Percentiles rank a stretch among this genome's conserved stretches.
These are phyloP conservation scores for Gobio gobio DNA, from an alignment of 2,113 vertebrate species.

Conservation along the genomic window DNA sequence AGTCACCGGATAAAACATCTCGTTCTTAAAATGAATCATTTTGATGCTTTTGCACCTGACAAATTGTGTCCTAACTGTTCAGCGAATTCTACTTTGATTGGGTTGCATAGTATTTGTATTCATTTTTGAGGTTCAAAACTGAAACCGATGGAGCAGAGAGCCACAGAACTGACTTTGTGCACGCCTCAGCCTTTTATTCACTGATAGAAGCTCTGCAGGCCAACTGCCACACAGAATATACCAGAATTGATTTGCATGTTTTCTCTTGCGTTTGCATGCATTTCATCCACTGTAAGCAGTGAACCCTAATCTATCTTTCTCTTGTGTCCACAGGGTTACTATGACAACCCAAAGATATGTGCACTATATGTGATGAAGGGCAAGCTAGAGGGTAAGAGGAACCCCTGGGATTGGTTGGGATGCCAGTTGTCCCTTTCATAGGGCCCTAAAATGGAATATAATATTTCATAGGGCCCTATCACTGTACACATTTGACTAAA, in stretches of 20 bases:
- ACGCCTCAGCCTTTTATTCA: background rate
- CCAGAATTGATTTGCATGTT: conserved; percentile 20
- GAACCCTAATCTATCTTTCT: conserved; percentile 15
- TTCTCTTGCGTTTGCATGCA: conserved; percentile 28
- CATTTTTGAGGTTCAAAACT: background rate
- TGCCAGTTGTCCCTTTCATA: background rate
- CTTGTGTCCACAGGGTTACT: conserved; percentile 86
- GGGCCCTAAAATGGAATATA: background rate
- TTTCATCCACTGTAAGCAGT: conserved; percentile 2
- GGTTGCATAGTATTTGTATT: background rate
- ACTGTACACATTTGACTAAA: no score
- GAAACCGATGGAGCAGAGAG: background rate
- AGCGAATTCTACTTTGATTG: background rate
- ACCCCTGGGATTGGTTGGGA: background rate
- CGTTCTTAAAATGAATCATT: conserved; percentile 4
- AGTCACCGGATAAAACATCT: background rate
- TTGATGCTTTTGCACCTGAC: background rate
- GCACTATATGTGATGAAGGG: conserved; percentile 96
- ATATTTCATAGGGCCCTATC: no score
- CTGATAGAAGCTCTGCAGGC: background rate
- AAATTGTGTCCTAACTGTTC: background rate
- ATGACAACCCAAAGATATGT: conserved; percentile 98
- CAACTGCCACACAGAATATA: background rate
- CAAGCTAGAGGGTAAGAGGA: conserved; percentile 87
- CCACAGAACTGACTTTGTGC: background rate